phyloP scores from a whole-genome alignment of 2,113 vertebrate species.

The Leucosticte australis region DNA sequence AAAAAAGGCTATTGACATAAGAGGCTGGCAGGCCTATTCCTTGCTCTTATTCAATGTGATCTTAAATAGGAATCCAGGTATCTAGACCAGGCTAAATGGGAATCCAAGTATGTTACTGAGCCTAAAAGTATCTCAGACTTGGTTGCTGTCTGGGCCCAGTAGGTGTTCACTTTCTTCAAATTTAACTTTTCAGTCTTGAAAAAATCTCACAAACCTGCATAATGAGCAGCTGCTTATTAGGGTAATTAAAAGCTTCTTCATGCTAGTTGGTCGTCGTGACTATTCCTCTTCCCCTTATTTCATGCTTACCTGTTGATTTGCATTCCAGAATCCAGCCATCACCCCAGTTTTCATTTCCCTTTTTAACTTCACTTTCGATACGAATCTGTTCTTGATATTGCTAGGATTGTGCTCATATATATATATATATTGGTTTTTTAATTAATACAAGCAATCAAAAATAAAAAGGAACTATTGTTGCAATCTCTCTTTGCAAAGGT shows the following conservation, averaged over 20 bases:
- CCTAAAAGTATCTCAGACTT: background rate
- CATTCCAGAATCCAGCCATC: background rate
- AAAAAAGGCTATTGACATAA: background rate
- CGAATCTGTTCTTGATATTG: background rate
- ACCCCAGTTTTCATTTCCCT: background rate
- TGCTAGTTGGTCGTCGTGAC: background rate
- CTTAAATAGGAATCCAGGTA: background rate
- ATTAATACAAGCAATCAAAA: background rate
- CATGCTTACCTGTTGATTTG: background rate
- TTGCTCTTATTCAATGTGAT: background rate
- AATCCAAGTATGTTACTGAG: background rate
- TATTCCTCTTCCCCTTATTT: background rate
- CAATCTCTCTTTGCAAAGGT: background rate
- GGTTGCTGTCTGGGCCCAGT: background rate
- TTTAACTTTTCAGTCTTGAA: background rate
- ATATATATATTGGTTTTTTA: background rate
- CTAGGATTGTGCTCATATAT: background rate
- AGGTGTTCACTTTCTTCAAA: background rate
- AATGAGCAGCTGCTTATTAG: background rate
- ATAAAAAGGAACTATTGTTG: background rate
- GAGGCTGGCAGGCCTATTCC: background rate
- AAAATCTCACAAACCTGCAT: background rate
- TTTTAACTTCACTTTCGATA: background rate
- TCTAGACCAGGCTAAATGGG: background rate
- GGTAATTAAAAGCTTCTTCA: background rate